These are phyloP conservation scores for Calyptommatus sinebrachiatus DNA, from an alignment of 2,113 vertebrate genomes.

Conservation along the genomic window DNA sequence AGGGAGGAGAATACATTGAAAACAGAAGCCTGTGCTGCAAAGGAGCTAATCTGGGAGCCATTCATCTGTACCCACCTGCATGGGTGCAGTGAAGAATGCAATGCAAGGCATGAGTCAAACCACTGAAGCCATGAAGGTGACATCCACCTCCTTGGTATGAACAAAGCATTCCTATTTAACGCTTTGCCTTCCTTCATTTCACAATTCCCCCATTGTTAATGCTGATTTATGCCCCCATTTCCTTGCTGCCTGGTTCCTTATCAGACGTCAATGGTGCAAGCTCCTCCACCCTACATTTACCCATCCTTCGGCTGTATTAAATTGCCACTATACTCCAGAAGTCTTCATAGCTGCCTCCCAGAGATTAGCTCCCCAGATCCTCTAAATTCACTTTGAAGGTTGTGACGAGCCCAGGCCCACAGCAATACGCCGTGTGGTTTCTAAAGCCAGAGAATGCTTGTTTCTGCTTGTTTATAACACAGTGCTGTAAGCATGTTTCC, in stretches of 20 bases:
- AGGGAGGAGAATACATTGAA: not conserved
- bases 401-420: not conserved
- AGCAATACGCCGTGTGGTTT: not conserved
- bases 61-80: not conserved
- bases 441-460: not conserved
- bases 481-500: not conserved
- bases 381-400: not conserved
- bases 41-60: not conserved
- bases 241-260: not conserved
- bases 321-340: not conserved
- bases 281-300: too few relatives aligned
- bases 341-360: not conserved
- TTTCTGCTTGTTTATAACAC: not conserved
- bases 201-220: not conserved
- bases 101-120: not conserved
- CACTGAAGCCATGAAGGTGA: not conserved
- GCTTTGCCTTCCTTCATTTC: not conserved
- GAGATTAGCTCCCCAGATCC: constrained; percentile 2
- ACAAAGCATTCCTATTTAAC: not conserved
- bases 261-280: not conserved
- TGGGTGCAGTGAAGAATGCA: not conserved
- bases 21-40: not conserved
- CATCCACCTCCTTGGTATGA: not conserved
- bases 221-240: not conserved
- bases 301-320: not conserved